Percentiles rank a stretch among this genome's conserved stretches.
Evolutionary conservation across 2,797 vertebrate genomes (phyloP).

Genomic region (Tapirus indicus): DNA sequence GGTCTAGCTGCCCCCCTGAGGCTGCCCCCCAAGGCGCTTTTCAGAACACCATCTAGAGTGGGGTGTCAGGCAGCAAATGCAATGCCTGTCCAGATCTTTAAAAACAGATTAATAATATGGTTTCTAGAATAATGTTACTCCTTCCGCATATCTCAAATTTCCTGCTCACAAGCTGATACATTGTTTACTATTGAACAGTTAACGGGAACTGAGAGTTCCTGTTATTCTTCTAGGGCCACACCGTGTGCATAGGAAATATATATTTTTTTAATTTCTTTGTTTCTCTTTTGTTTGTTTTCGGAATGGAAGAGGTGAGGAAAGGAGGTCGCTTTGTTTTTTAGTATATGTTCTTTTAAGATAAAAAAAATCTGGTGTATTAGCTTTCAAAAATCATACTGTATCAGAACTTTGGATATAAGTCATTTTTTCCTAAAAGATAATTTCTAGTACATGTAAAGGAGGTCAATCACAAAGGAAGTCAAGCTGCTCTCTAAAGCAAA

Average conservation of each 20-base stretch:
- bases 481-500: not conserved
- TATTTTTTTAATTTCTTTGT: not conserved
- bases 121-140: not conserved
- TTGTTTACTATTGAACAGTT: conserved; percentile 62
- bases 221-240: not conserved
- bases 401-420: not conserved
- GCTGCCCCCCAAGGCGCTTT: not conserved
- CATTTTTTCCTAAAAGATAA: not conserved
- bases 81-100: not conserved
- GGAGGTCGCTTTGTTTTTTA: not conserved
- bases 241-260: not conserved
- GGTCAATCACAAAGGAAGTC: not conserved
- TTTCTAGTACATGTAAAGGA: not conserved
- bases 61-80: not conserved
- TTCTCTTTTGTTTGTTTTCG: not conserved
- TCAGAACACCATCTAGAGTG: not conserved
- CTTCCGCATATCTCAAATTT: not conserved
- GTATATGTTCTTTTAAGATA: not conserved
- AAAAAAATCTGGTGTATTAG: not conserved
- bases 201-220: conserved; percentile 51
- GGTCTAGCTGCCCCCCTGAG: not conserved
- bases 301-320: not conserved
- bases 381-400: not conserved
- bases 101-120: conserved; percentile 38
- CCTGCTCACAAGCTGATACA: not conserved